Evolutionary conservation across 2,797 vertebrate species (phyloP).

Genomic region (Chaunax sp.): DNA sequence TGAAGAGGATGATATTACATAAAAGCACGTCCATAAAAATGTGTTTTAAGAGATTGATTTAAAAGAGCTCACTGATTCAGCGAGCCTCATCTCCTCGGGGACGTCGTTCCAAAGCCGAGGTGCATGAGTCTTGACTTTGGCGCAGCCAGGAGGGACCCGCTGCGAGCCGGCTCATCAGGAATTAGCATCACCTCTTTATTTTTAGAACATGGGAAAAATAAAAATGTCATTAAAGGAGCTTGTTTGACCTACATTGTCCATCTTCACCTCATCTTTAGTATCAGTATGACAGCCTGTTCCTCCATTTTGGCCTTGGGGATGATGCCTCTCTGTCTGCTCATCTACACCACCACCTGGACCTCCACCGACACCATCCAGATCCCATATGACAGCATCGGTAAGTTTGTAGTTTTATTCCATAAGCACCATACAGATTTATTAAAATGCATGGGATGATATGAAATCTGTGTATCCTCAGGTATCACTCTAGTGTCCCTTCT

Average conservation of each 20-base stretch:
- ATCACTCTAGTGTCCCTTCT: conserved; percentile 89
- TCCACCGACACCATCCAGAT: conserved; percentile 85
- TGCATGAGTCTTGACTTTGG: no score
- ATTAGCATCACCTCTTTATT: neutral
- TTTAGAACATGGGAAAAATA: neutral
- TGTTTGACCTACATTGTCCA: neutral
- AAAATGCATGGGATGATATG: neutral
- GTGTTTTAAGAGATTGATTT: no score
- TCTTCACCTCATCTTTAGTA: conserved; percentile 71
- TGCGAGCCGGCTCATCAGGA: no score
- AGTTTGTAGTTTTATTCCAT: no score
- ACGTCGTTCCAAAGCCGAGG: no score
- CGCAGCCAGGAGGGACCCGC: no score
- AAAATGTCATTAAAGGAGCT: neutral
- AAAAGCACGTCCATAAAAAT: no score
- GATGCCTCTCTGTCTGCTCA: conserved; percentile 96
- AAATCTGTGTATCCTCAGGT: conserved; percentile 74
- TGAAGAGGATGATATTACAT: no score
- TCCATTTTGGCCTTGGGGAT: conserved; percentile 95
- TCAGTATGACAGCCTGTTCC: conserved; percentile 98
- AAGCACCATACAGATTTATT: neutral
- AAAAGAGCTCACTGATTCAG: no score
- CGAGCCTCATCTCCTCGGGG: no score
- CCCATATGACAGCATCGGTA: conserved; percentile 94
- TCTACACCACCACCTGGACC: conserved; percentile 92